phyloP scores from a whole-genome alignment of 2,888 invertebrate species.

The Trichopoda pennipes region DNA sequence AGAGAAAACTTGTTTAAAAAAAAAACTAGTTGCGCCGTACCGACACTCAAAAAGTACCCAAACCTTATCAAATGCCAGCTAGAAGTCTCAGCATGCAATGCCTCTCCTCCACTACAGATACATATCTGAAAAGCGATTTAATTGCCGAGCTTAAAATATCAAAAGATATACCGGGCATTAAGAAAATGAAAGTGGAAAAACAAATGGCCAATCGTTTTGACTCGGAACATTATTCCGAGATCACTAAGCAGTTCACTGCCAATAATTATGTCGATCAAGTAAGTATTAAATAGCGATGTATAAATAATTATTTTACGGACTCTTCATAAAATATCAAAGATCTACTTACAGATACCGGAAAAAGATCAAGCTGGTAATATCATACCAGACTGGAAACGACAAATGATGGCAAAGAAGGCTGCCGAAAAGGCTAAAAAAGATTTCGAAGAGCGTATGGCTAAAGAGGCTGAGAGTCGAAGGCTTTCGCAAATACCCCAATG shows the following conservation, averaged over 20 bases:
- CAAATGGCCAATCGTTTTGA: slow-evolving; percentile 91
- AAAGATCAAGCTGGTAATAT: slow-evolving; percentile 92
- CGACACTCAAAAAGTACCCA: slow-evolving; percentile 86
- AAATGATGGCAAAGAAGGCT: slow-evolving; percentile 96
- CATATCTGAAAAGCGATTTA: slow-evolving; percentile 90
- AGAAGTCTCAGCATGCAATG: slow-evolving; percentile 89
- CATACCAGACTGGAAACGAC: slow-evolving; percentile 97
- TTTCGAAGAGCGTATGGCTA: slow-evolving; percentile 91
- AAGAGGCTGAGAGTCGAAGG: slow-evolving; percentile 91
- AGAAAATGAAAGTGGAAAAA: slow-evolving; percentile 94
- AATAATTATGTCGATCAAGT: slow-evolving; percentile 95
- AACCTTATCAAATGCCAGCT: slow-evolving; percentile 91
- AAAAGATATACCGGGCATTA: slow-evolving; percentile 95
- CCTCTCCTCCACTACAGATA: slow-evolving; percentile 85
- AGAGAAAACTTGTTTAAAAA: neutral
- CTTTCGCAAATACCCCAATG: slow-evolving; percentile 94
- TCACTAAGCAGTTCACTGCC: slow-evolving; percentile 91
- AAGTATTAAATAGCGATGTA: slow-evolving; percentile 77
- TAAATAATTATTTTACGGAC: slow-evolving; percentile 33
- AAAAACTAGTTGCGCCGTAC: slow-evolving; percentile 85
- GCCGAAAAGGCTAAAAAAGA: slow-evolving; percentile 96
- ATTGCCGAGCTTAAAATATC: slow-evolving; percentile 96
- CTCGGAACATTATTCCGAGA: slow-evolving; percentile 91
- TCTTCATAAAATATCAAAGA: slow-evolving; percentile 75
- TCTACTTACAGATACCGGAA: slow-evolving; percentile 89